These are phyloP conservation scores for Tiliacea citrago DNA, from an alignment of 2,888 invertebrate genomes.

Conservation along the genomic window DNA sequence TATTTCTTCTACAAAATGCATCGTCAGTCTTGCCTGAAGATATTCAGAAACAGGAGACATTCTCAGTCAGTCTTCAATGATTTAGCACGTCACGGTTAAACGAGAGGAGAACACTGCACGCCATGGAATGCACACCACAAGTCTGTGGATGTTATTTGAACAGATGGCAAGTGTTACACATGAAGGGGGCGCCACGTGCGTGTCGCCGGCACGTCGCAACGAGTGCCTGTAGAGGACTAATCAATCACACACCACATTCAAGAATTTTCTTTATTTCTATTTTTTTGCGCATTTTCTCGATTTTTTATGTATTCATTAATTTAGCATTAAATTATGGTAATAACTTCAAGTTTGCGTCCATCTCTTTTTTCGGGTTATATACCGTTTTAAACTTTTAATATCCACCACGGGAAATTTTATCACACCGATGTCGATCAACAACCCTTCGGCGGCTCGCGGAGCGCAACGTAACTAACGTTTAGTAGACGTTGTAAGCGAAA, in stretches of 20 bases:
- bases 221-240: conserved; percentile 79
- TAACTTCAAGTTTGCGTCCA: conserved; percentile 88
- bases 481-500: conserved; percentile 84
- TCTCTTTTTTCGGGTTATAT: conserved; percentile 81
- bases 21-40: conserved; percentile 81
- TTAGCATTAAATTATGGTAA: conserved; percentile 91
- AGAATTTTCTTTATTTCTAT: conserved; percentile 90
- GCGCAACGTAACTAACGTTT: conserved; percentile 80
- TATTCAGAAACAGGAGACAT: conserved; percentile 76
- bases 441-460: conserved; percentile 76
- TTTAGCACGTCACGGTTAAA: conserved; percentile 73
- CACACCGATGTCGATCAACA: conserved; percentile 79
- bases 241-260: conserved; percentile 89
- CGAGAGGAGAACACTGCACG: conserved; percentile 64
- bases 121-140: conserved; percentile 65
- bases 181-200: conserved; percentile 72
- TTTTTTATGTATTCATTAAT: conserved; percentile 87
- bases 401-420: conserved; percentile 78
- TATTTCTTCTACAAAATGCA: conserved; percentile 87
- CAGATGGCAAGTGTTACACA: conserved; percentile 87
- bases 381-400: conserved; percentile 80
- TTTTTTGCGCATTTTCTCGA: conserved; percentile 83
- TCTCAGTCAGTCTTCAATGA: conserved; percentile 81
- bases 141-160: conserved; percentile 75
- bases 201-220: conserved; percentile 60